These are phyloP conservation scores for Nansenia antarctica DNA, from an alignment of 2,113 vertebrate species.

Conservation along the genomic window DNA sequence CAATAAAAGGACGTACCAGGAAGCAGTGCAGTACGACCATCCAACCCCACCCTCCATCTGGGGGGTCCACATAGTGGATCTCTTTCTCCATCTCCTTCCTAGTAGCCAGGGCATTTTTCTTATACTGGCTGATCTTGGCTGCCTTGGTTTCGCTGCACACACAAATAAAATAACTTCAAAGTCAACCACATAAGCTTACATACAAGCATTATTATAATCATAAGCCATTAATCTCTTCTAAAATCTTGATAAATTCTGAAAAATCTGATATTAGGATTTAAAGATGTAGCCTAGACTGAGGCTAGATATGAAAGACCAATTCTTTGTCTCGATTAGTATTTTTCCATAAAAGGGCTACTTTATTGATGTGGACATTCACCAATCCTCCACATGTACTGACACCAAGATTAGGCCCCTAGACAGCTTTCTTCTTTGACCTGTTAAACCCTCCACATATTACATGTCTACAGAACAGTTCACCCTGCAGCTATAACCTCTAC, in stretches of 20 bases:
- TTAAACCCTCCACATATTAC: too few relatives aligned
- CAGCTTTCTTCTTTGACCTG: too few relatives aligned
- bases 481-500: too few relatives aligned
- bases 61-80: constrained; percentile 64
- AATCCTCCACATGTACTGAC: neutral
- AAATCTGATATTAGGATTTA: neutral
- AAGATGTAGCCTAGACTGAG: too few relatives aligned
- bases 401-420: neutral
- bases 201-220: neutral
- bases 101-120: constrained; percentile 34
- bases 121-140: constrained; percentile 65
- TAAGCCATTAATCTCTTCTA: neutral
- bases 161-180: constrained; percentile 4
- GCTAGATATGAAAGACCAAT: too few relatives aligned
- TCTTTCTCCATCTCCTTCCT: constrained; percentile 52
- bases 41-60: constrained; percentile 85
- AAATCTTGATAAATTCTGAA: neutral
- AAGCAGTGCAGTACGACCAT: constrained; percentile 94
- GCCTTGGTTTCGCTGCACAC: constrained; percentile 55
- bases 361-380: too few relatives aligned
- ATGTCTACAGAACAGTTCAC: too few relatives aligned
- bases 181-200: neutral
- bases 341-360: too few relatives aligned
- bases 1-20: constrained; percentile 74
- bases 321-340: too few relatives aligned